These are phyloP conservation scores for Sarcoramphus papa DNA, from an alignment of 2,797 vertebrate species.

Conservation along the genomic window DNA sequence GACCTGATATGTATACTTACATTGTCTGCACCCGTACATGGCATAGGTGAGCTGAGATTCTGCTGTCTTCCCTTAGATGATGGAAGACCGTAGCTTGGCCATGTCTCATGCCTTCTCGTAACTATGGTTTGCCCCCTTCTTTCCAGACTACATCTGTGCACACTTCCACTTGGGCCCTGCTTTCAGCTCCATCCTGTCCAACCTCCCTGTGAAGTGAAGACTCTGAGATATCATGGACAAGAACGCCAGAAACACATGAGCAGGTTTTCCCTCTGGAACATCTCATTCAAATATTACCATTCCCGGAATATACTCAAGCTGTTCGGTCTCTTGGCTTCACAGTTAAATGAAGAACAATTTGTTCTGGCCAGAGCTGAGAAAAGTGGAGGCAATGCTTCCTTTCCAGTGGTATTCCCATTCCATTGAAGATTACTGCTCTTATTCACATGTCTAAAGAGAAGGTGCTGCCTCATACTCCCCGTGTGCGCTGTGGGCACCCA, in stretches of 20 bases:
- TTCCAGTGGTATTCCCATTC: not conserved
- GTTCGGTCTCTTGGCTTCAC: not conserved
- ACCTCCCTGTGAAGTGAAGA: not conserved
- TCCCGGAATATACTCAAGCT: not conserved
- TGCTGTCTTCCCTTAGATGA: not conserved
- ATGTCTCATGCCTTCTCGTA: not conserved
- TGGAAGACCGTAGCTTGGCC: not conserved
- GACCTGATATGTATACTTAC: not conserved
- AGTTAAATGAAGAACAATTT: not conserved
- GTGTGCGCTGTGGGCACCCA: accelerated
- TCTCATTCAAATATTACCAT: not conserved
- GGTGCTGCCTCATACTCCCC: accelerated
- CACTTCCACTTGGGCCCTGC: not conserved
- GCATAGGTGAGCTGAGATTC: not conserved
- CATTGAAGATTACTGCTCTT: not conserved
- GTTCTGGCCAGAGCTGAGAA: not conserved
- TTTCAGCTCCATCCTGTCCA: not conserved
- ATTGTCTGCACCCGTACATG: accelerated
- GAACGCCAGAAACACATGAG: not conserved
- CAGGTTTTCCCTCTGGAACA: not conserved
- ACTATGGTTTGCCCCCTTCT: not conserved
- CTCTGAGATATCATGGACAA: not conserved
- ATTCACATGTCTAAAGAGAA: not conserved
- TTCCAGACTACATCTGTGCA: not conserved
- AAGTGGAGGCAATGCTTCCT: not conserved